phyloP scores from a whole-genome alignment of 2,797 vertebrate species.

The Esox masquinongy region DNA sequence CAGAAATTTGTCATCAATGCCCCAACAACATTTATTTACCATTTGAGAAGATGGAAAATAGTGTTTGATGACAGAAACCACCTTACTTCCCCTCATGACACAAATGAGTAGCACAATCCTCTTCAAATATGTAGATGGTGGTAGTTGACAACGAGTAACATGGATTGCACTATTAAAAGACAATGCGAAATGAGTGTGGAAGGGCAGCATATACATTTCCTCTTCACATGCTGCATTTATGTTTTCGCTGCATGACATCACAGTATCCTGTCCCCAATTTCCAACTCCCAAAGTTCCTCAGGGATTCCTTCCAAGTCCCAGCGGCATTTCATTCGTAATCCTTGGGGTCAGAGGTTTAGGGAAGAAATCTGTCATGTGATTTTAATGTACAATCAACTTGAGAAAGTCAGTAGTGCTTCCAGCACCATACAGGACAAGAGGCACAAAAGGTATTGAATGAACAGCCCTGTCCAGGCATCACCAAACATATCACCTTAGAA shows the following conservation, averaged over 20 bases:
- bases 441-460: constrained; percentile 6
- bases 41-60: constrained; percentile 32
- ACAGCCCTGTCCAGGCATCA: constrained; percentile 21
- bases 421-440: constrained; percentile 22
- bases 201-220: constrained; percentile 22
- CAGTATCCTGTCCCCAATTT: constrained; percentile 23
- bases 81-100: constrained; percentile 46
- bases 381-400: constrained; percentile 45
- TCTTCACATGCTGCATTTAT: constrained; percentile 51
- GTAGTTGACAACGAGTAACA: constrained; percentile 33
- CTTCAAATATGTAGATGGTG: constrained; percentile 53
- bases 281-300: constrained; percentile 32
- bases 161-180: constrained; percentile 33
- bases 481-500: constrained; percentile 24
- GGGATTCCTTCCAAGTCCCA: constrained; percentile 17
- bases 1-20: constrained; percentile 61
- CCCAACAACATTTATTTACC: constrained; percentile 42
- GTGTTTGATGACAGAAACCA: constrained; percentile 43
- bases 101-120: constrained; percentile 53
- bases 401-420: constrained; percentile 31
- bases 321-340: constrained; percentile 4
- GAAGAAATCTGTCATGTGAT: constrained; percentile 18
- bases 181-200: constrained; percentile 42
- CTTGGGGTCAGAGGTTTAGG: background rate
- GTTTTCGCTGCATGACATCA: constrained; percentile 39